Evolutionary conservation across 1,140 invertebrate species (phyloP).

Genomic region (Hyphantria cunea): DNA sequence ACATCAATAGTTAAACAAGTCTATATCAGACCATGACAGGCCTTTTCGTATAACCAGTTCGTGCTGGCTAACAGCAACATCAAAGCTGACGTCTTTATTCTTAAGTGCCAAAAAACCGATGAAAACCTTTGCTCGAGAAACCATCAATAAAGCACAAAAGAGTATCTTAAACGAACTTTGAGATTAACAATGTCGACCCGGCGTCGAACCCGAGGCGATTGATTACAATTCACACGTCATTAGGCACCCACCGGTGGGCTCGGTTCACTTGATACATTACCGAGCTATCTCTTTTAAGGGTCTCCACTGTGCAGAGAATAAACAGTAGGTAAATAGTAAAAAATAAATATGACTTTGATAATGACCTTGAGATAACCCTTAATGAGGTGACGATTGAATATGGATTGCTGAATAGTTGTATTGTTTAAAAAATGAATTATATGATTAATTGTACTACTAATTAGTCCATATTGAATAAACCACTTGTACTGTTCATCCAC

Average conservation of each 20-base stretch:
- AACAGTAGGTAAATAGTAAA: conserved; percentile 11
- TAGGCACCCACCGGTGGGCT: conserved; percentile 33
- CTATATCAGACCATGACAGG: too few relatives aligned
- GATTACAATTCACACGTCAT: conserved; percentile 47
- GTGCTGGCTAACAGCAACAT: neutral
- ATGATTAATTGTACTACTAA: too few relatives aligned
- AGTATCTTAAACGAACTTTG: conserved; percentile 29
- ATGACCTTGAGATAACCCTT: neutral
- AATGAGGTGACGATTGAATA: too few relatives aligned
- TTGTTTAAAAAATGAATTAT: too few relatives aligned
- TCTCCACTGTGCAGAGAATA: neutral
- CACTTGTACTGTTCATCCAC: too few relatives aligned
- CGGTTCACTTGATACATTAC: conserved; percentile 36
- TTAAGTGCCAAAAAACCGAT: conserved; percentile 15
- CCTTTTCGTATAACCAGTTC: too few relatives aligned
- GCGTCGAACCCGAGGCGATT: conserved; percentile 25
- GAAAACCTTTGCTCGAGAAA: conserved; percentile 17
- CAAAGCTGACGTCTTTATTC: neutral
- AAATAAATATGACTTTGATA: neutral
- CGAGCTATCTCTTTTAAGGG: conserved; percentile 35
- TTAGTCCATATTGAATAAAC: too few relatives aligned
- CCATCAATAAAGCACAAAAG: conserved; percentile 27
- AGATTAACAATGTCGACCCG: conserved; percentile 29
- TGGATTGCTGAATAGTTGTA: too few relatives aligned
- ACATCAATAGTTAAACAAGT: too few relatives aligned